These are phyloP conservation scores for Scatophagus argus DNA, from an alignment of 2,113 vertebrate genomes.

Conservation along the genomic window DNA sequence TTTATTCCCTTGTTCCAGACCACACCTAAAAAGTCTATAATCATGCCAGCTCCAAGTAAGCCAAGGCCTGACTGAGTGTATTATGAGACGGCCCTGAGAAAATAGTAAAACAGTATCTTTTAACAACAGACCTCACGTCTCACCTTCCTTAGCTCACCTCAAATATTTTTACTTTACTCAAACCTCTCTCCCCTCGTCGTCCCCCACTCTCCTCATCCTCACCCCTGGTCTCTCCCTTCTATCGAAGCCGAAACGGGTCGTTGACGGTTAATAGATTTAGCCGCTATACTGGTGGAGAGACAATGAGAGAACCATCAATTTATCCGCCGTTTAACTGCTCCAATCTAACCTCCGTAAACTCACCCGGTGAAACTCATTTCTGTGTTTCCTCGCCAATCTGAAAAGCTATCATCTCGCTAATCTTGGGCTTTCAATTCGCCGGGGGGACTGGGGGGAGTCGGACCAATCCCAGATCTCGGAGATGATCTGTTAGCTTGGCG, in stretches of 20 bases:
- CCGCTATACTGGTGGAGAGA: constrained; percentile 90
- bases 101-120: constrained; percentile 20
- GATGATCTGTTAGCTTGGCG: constrained; percentile 99
- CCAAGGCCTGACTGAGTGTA: no score
- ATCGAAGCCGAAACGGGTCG: constrained; percentile 85
- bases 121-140: constrained; percentile 4
- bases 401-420: constrained; percentile 99
- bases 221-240: constrained; percentile 79
- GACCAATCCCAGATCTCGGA: constrained; percentile 95
- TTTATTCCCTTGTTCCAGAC: no score
- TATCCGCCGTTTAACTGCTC: constrained; percentile 97
- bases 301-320: constrained; percentile 96
- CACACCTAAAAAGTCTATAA: no score
- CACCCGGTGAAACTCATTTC: constrained; percentile 96
- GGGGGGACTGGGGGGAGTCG: constrained; percentile 91
- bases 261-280: constrained; percentile 98
- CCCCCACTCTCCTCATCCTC: constrained; percentile 33
- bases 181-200: constrained; percentile 22
- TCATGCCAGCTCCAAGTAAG: no score
- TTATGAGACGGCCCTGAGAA: background rate
- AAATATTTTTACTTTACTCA: constrained; percentile 37
- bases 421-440: constrained; percentile 98
- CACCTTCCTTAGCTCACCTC: constrained; percentile 1
- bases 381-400: constrained; percentile 95
- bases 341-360: constrained; percentile 96